phyloP scores from a whole-genome alignment of 2,797 vertebrate genomes.

The Tauraco hartlaubi region DNA sequence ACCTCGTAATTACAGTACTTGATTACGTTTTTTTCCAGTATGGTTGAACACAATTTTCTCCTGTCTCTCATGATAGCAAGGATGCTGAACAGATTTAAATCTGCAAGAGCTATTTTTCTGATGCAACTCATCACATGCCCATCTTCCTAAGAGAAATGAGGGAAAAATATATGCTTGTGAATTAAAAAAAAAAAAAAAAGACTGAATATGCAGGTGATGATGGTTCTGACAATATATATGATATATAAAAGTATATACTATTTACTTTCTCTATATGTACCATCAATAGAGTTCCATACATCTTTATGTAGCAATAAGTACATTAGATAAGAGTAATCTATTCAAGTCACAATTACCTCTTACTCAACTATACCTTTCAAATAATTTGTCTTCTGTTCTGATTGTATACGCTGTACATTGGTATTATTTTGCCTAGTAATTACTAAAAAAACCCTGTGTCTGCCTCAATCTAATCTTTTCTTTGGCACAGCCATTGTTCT shows the following conservation, averaged over 20 bases:
- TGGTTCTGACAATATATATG: not conserved
- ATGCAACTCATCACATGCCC: not conserved
- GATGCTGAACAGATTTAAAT: not conserved
- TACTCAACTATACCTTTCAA: not conserved
- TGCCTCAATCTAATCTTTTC: constrained; percentile 48
- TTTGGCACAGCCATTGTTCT: constrained; percentile 58
- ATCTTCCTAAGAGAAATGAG: not conserved
- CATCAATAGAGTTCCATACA: not conserved
- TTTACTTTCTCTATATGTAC: not conserved
- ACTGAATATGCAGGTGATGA: not conserved
- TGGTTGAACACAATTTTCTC: not conserved
- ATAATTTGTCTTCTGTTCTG: not conserved
- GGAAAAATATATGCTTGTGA: not conserved
- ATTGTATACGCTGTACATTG: not conserved
- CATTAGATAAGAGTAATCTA: constrained; percentile 25
- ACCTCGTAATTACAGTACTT: not conserved
- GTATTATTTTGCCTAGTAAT: constrained; percentile 14
- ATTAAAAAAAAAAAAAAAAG: not conserved
- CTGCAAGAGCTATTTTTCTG: not conserved
- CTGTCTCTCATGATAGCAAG: not conserved
- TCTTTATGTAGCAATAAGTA: constrained; percentile 25
- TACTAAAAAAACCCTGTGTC: not conserved
- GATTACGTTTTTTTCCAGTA: not conserved
- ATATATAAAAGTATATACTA: not conserved
- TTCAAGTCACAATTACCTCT: constrained; percentile 42